Conservation (phyloP, 2,888 invertebrate species). For the Hartigia nigra region DNA sequence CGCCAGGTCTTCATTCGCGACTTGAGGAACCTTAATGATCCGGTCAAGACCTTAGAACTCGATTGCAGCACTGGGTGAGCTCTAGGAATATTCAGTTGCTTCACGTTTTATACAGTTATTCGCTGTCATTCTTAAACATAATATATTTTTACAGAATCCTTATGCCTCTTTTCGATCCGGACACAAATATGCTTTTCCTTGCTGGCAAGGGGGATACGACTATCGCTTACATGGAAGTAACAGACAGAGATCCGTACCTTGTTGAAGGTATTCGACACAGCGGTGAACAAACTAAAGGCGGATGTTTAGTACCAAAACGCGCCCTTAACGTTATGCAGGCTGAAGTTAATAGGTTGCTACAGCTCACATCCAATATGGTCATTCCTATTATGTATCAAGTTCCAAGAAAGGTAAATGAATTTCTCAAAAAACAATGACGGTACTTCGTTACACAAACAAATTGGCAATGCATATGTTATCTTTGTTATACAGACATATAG, state of each 20-base stretch:
- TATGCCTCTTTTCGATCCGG: conserved; percentile 92
- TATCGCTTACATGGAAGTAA: conserved; percentile 90
- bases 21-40: conserved; percentile 80
- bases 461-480: background rate
- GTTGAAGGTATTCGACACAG: conserved; percentile 89
- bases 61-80: conserved; percentile 86
- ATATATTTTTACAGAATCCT: conserved; percentile 71
- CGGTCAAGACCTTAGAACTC: conserved; percentile 82
- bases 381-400: conserved; percentile 96
- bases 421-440: background rate
- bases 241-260: conserved; percentile 89
- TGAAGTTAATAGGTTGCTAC: conserved; percentile 91
- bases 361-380: conserved; percentile 86
- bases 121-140: background rate
- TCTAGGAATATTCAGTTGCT: background rate
- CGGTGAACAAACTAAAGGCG: conserved; percentile 95
- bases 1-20: conserved; percentile 92
- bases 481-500: conserved; percentile 78
- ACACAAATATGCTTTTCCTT: conserved; percentile 95
- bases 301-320: conserved; percentile 91
- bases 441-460: background rate
- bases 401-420: conserved; percentile 80
- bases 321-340: conserved; percentile 96
- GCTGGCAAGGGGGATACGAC: conserved; percentile 96
- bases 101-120: background rate